Evolutionary conservation across 1,140 invertebrate species (phyloP).

Genomic region (Hetaerina americana): DNA sequence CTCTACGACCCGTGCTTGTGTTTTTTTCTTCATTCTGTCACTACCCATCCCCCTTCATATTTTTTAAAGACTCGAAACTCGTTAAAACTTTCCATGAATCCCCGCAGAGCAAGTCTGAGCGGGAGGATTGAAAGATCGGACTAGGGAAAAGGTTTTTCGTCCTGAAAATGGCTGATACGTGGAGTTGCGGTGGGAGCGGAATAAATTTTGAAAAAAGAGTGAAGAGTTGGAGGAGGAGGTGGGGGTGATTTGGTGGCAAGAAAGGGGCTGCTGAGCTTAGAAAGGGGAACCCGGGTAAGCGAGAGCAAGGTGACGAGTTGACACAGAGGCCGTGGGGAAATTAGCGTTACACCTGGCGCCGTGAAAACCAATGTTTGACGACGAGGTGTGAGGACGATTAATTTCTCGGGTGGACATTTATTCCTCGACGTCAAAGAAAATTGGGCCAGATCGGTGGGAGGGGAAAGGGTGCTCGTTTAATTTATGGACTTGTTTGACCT

Average conservation of each 20-base stretch:
- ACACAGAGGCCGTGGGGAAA: not conserved
- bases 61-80: no score
- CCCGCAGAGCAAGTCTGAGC: not conserved
- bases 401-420: no score
- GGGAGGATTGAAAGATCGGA: no score
- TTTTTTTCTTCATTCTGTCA: not conserved
- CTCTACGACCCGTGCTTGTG: not conserved
- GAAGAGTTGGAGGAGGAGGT: not conserved
- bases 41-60: not conserved
- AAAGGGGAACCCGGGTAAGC: not conserved
- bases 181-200: not conserved
- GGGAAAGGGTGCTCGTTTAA: no score
- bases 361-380: no score
- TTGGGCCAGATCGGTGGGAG: no score
- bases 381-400: not conserved
- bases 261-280: no score
- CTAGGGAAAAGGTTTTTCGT: not conserved
- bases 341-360: no score
- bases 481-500: no score
- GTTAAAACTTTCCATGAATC: no score
- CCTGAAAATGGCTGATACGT: not conserved
- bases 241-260: not conserved
- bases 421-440: no score
- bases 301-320: not conserved
- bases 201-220: not conserved